Conservation (phyloP, 2,797 vertebrate species). For the Eutrigla gurnardus region DNA sequence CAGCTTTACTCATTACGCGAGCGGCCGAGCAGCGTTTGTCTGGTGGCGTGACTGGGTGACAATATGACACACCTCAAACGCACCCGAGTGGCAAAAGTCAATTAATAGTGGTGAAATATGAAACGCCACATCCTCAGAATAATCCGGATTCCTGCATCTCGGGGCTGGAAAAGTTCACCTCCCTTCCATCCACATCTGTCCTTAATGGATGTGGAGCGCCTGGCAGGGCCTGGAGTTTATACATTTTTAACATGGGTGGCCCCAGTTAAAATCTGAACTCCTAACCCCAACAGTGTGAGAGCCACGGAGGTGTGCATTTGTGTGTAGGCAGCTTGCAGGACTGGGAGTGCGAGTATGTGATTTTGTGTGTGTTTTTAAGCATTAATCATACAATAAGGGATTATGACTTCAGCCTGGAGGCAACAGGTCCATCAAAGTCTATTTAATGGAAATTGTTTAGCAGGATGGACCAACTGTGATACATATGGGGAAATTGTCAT, state of each 20-base stretch:
- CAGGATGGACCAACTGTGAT: too few relatives aligned
- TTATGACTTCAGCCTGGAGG: not conserved
- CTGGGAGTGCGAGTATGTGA: not conserved
- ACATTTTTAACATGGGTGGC: constrained; percentile 58
- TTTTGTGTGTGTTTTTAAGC: not conserved
- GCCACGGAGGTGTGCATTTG: constrained; percentile 19
- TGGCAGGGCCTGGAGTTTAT: constrained; percentile 46
- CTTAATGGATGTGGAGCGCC: constrained; percentile 49
- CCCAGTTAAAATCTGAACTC: constrained; percentile 64
- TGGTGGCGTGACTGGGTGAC: not conserved
- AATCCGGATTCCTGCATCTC: constrained; percentile 47
- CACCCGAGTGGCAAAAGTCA: constrained; percentile 24
- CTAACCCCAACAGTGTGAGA: constrained; percentile 51
- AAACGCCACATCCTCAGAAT: constrained; percentile 47
- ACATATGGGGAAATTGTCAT: not conserved
- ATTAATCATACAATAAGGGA: not conserved
- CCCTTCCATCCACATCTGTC: constrained; percentile 51
- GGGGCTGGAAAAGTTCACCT: constrained; percentile 33
- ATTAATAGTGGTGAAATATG: constrained; percentile 13
- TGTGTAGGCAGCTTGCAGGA: constrained; percentile 16
- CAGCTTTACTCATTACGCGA: constrained; percentile 40
- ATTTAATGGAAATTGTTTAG: not conserved
- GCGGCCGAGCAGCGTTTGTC: constrained; percentile 17
- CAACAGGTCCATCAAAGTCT: not conserved
- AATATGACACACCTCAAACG: constrained; percentile 1